Conservation (phyloP, 2,113 vertebrate species). For the Brevimyrus niger region DNA sequence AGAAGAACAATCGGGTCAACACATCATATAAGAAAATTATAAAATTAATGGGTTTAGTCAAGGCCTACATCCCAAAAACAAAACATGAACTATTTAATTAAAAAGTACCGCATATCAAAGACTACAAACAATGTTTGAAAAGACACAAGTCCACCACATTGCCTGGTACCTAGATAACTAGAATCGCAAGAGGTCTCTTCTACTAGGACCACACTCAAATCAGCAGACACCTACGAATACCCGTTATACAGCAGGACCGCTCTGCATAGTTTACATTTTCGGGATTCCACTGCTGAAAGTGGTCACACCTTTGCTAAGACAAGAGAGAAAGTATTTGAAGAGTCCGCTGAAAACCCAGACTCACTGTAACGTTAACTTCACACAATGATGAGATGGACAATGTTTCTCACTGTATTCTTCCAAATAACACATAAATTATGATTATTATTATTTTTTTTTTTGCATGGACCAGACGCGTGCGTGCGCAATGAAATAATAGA, state of each 20-base stretch:
- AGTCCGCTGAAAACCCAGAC: not conserved
- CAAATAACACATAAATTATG: not conserved
- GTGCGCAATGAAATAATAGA: not conserved
- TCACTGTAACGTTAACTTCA: not conserved
- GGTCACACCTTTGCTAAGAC: not conserved
- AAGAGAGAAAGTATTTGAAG: not conserved
- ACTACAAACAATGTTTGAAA: not conserved
- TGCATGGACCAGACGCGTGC: not conserved
- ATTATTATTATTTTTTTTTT: not conserved
- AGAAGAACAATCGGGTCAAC: not conserved
- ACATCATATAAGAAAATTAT: not conserved
- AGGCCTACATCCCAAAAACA: not conserved
- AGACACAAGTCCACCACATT: not conserved
- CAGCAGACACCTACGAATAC: not conserved
- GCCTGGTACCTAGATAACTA: not conserved
- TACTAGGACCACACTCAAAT: not conserved
- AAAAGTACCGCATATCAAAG: not conserved
- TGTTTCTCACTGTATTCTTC: not conserved
- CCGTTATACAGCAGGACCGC: not conserved
- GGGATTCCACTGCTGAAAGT: not conserved
- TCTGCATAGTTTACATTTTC: not conserved
- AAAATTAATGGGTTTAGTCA: not conserved
- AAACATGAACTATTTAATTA: not conserved
- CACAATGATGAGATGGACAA: not conserved
- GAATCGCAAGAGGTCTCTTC: not conserved